These are phyloP conservation scores for Lepidostoma basale DNA, from an alignment of 1,140 invertebrate genomes.

Conservation along the genomic window DNA sequence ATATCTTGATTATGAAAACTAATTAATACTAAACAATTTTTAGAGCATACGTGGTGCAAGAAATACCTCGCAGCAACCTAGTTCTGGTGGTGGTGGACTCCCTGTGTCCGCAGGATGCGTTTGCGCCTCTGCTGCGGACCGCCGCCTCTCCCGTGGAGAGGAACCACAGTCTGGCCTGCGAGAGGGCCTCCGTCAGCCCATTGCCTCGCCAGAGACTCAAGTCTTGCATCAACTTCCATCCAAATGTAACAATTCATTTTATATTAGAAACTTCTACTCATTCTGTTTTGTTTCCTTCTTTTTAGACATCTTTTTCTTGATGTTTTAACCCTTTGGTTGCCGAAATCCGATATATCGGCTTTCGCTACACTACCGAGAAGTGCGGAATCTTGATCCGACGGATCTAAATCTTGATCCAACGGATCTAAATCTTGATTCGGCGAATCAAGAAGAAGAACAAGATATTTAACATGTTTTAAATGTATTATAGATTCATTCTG, in stretches of 20 bases:
- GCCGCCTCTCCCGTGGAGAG: conserved; percentile 69
- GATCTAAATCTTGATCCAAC: too few relatives aligned
- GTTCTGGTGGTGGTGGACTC: conserved; percentile 81
- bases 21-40: conserved; percentile 28
- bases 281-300: too few relatives aligned
- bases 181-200: conserved; percentile 62
- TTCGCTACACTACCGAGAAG: too few relatives aligned
- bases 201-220: conserved; percentile 66
- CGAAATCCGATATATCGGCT: too few relatives aligned
- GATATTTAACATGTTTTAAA: too few relatives aligned
- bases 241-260: conserved; percentile 66
- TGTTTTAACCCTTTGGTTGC: too few relatives aligned
- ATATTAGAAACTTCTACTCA: too few relatives aligned
- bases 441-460: too few relatives aligned
- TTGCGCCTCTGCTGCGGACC: conserved; percentile 56
- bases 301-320: too few relatives aligned
- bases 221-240: conserved; percentile 73
- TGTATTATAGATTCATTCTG: too few relatives aligned
- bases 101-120: conserved; percentile 62
- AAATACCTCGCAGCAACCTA: conserved; percentile 83
- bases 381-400: too few relatives aligned
- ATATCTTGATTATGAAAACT: background rate
- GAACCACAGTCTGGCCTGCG: conserved; percentile 68
- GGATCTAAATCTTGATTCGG: too few relatives aligned
- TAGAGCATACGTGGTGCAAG: conserved; percentile 82